These are phyloP conservation scores for Reinhardtius hippoglossoides DNA, from an alignment of 2,113 vertebrate species.

Conservation along the genomic window DNA sequence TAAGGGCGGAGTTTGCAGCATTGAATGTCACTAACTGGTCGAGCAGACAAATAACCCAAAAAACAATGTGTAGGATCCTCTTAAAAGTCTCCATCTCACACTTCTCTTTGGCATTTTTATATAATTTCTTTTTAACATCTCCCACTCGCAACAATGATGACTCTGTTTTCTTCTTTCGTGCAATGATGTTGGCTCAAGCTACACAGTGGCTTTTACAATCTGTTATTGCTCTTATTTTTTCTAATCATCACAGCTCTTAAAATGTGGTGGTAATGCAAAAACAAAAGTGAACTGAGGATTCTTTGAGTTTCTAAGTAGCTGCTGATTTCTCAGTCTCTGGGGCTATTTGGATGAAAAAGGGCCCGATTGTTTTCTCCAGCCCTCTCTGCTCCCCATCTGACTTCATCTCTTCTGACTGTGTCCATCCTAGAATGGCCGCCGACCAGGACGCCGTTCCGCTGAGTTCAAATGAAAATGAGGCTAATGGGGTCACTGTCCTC, in stretches of 20 bases:
- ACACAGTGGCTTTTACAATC: neutral
- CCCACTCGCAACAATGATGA: too few relatives aligned
- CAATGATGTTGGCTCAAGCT: neutral
- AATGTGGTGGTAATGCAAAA: constrained; percentile 1
- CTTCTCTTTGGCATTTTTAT: neutral
- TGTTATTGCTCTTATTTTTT: neutral
- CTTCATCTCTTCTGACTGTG: constrained; percentile 5
- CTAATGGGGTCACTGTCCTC: constrained; percentile 12
- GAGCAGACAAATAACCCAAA: neutral
- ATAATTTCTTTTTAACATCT: too few relatives aligned
- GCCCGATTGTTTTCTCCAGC: constrained; percentile 25
- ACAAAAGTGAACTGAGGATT: neutral
- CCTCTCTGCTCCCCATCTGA: neutral
- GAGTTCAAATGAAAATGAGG: constrained; percentile 7
- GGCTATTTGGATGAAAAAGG: constrained; percentile 27
- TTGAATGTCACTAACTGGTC: constrained; percentile 1
- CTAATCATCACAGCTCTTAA: neutral
- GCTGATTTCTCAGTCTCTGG: constrained; percentile 2
- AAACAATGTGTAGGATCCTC: neutral
- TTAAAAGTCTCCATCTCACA: neutral
- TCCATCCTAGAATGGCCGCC: constrained; percentile 6
- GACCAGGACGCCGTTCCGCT: constrained; percentile 20
- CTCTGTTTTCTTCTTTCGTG: neutral
- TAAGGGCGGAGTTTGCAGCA: constrained; percentile 9
- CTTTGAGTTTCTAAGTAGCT: constrained; percentile 3